Base-by-base conservation (phyloP, 2,113 vertebrate species). In the Corynorhinus townsendii region DNA sequence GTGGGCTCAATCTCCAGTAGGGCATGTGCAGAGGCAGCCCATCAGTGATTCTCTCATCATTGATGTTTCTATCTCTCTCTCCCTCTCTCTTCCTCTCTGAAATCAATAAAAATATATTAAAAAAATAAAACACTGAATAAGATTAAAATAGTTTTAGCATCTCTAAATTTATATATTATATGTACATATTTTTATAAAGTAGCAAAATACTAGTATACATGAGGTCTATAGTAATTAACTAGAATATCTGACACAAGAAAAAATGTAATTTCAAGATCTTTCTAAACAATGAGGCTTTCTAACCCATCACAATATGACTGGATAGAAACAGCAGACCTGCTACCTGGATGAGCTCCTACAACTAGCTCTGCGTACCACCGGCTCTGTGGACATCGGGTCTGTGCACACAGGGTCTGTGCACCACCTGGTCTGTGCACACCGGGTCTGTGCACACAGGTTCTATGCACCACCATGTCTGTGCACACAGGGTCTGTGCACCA, bases 301-400 rank as follows among this genome's bases (percentile, higher is more conserved):
- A 83, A 45, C 22, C 38, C 62, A 75, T 4, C 26, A 1, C 20
- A 81, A 26, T 11, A 5, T 17, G 14, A 77, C 2, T 17, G 7
- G 11, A 62, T 12, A 35, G 7, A 56, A 85, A 69, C 10, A 56
- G 35, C 22, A 24, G 0, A 0, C 26, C 7, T 26, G 38, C 64
- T 93, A 99, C 98, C 98, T 98, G 19, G 76, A 96, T 54, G 95
- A 7, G 98, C 97, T 93, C 98, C 98, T 10, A 97, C 93, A 87
- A 97, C 98, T 79, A 98, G 93, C 96, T 98, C 62, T 98, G 19
- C 22, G 54, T 9, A 54, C 54, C 54, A 54, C 54, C 22, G 3
- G 54, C 8, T 56, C 54, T 56, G 54, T 56, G 54, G 20, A 56
- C 54, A 54, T 6, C 0, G 19, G 52, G 19, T 24, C 20, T 56